These are phyloP conservation scores for Orchestia grillus DNA, from an alignment of 1,140 invertebrate genomes.

Conservation along the genomic window DNA sequence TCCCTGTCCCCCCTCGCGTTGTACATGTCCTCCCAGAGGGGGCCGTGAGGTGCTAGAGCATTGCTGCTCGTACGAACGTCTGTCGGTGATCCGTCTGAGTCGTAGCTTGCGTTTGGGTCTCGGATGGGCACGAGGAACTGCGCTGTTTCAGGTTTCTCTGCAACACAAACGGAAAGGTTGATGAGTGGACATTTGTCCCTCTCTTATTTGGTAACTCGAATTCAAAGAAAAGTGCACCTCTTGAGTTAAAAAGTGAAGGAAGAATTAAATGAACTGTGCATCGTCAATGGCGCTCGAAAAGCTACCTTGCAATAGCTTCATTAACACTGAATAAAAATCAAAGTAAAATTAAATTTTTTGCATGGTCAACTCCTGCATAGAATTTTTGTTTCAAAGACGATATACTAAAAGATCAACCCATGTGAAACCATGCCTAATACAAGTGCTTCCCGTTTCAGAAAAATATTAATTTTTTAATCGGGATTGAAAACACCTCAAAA, in stretches of 20 bases:
- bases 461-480: no score
- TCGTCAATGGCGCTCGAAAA: no score
- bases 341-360: no score
- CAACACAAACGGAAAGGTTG: constrained; percentile 68
- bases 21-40: constrained; percentile 29
- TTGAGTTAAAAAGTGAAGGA: neutral
- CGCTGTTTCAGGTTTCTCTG: constrained; percentile 82
- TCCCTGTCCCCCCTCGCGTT: neutral
- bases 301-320: no score
- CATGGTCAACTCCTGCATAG: no score
- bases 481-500: no score
- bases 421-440: no score
- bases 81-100: neutral
- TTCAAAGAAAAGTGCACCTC: neutral
- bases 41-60: constrained; percentile 10
- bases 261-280: no score
- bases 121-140: constrained; percentile 75
- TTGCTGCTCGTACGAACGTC: constrained; percentile 39
- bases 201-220: neutral
- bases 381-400: no score
- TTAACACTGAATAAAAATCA: no score
- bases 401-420: no score
- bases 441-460: no score
- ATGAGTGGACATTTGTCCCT: neutral
- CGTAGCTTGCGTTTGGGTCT: neutral